Conservation (phyloP, 2,113 vertebrate genomes). For the Chaenocephalus aceratus region DNA sequence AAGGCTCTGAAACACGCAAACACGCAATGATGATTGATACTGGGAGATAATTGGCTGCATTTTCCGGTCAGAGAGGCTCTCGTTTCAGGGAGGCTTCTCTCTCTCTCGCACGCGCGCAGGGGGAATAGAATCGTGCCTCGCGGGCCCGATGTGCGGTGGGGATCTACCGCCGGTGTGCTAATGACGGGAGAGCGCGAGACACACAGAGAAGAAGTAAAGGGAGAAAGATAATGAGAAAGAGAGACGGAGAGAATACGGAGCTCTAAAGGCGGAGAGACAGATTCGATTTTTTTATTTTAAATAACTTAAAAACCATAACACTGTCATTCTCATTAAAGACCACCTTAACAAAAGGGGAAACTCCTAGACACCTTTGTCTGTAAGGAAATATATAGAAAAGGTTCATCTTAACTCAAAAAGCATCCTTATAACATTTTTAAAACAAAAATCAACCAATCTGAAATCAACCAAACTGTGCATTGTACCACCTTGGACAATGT, state of each 20-base stretch:
- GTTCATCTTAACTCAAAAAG: no score
- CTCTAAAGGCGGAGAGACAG: neutral
- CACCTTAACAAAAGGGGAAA: no score
- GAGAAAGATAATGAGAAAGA: constrained; percentile 54
- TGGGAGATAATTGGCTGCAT: constrained; percentile 76
- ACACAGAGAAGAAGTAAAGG: constrained; percentile 9
- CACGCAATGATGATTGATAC: constrained; percentile 60
- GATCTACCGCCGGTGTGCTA: constrained; percentile 78
- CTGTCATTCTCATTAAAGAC: no score
- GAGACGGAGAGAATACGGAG: constrained; percentile 29
- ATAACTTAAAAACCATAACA: no score
- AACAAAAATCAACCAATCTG: no score
- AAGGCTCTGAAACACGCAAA: constrained; percentile 15
- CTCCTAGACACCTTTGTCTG: no score
- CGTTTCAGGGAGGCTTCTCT: constrained; percentile 52
- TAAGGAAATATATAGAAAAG: no score
- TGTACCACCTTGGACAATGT: no score
- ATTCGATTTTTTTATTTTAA: no score
- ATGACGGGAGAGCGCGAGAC: constrained; percentile 73
- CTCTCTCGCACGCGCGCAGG: constrained; percentile 30
- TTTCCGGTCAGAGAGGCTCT: constrained; percentile 54
- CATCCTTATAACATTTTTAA: no score
- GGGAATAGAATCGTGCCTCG: constrained; percentile 74
- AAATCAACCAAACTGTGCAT: no score
- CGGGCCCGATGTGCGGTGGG: constrained; percentile 66